Evolutionary conservation across 2,888 invertebrate genomes (phyloP), one percentile per base, ranked within the genome.

Genomic region (Chironomus riparius): DNA sequence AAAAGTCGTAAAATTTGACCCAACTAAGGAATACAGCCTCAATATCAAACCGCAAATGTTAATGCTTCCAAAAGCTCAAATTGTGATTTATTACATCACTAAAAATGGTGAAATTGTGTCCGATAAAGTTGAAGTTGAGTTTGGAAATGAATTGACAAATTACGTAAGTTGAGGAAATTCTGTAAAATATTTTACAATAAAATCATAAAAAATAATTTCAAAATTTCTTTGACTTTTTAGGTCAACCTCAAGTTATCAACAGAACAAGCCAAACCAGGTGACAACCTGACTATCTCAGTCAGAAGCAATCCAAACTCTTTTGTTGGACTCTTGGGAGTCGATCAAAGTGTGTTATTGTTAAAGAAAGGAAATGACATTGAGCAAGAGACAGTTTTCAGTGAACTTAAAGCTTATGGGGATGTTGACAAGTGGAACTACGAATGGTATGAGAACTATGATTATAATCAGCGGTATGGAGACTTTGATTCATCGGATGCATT

Each of bases 281-380:
- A 89, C 6, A 86, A 89, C 76, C 88, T 95, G 1, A 90, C 92
- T 78, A 85, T 97, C n/a, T 87, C 88, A 0, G 89, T 95, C 22
- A 85, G 87, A 12, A 90, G 95, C 0, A 92, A 91, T 80, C 90
- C 93, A 0, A 91, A 92, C 79, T 93, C 95, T 0, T 89, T 90
- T 78, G 90, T 95, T 10, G 94, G 92, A 1, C 83, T 97, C 24
- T 84, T 95, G 78, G 96, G 92, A 0, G 89, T 93, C 3, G 95
- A 96, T 83, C 89, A 93, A 81, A 89, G 90, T 80, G 90, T 92
- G 3, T 81, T 89, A 3, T 81, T 89, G 7, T 83, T 92, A 47
- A 89, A 88, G 80, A 85, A 86, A n/a, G 91, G 91, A 78, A 91
- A 92, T 80, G 90, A 88, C 65, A 81, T 86, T 79, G 85, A 78